Percentiles rank a stretch among this genome's conserved stretches.
These are phyloP conservation scores for Choristoneura fumiferana DNA, from an alignment of 1,140 invertebrate species.

Conservation along the genomic window DNA sequence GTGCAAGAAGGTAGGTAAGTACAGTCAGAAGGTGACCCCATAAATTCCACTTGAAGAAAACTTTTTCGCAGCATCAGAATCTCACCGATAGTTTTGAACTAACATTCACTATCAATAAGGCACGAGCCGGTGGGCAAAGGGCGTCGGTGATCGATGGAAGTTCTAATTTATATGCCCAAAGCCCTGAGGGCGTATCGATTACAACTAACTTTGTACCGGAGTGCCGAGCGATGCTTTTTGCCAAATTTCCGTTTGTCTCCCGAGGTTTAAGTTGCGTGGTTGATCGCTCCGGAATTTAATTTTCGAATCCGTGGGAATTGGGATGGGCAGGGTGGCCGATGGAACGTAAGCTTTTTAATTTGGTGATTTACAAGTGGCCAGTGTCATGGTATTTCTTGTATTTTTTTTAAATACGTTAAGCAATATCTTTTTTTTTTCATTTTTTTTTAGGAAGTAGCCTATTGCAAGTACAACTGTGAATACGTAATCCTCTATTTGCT, in stretches of 20 bases:
- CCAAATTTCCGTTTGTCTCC: slow-evolving; percentile 46
- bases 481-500: too few species aligned
- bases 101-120: slow-evolving; percentile 68
- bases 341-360: too few species aligned
- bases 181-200: slow-evolving; percentile 74
- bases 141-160: slow-evolving; percentile 70
- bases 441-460: too few species aligned
- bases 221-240: slow-evolving; percentile 46
- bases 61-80: slow-evolving; percentile 13
- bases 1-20: too few species aligned
- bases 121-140: slow-evolving; percentile 70
- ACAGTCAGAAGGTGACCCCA: neutral
- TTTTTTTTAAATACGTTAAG: too few species aligned
- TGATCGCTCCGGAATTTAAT: slow-evolving; percentile 11
- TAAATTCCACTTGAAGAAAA: neutral
- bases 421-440: too few species aligned
- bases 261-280: slow-evolving; percentile 37
- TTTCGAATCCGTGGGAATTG: slow-evolving; percentile 7
- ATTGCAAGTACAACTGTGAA: too few species aligned
- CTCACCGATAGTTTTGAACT: slow-evolving; percentile 42
- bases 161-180: slow-evolving; percentile 73
- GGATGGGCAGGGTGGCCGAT: too few species aligned
- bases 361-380: too few species aligned
- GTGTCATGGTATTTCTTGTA: too few species aligned
- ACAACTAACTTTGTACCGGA: slow-evolving; percentile 50